Evolutionary conservation across 2,113 vertebrate species (phyloP).

Genomic region (Syrmaticus mikado): DNA sequence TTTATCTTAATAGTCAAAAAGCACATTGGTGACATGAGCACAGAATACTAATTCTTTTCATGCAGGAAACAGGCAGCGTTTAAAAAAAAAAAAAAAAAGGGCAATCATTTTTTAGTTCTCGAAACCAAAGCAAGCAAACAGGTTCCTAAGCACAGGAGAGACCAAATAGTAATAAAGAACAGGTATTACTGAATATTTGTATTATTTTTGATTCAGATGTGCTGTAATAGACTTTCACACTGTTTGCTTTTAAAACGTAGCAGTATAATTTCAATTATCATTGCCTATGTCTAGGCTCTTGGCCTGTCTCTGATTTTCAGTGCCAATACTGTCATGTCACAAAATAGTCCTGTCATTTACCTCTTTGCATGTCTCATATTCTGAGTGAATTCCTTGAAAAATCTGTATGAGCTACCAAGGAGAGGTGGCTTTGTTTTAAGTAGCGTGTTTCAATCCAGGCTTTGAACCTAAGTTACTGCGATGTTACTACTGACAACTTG

Average conservation of each 20-base stretch:
- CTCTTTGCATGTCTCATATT: background rate
- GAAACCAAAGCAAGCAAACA: background rate
- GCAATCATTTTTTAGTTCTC: rapidly evolving
- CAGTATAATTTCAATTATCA: background rate
- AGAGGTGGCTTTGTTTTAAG: background rate
- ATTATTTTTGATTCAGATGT: background rate
- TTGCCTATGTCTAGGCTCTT: background rate
- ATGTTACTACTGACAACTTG: background rate
- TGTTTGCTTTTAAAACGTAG: background rate
- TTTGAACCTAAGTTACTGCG: background rate
- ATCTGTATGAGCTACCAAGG: background rate
- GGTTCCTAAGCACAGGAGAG: background rate
- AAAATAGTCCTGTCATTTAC: background rate
- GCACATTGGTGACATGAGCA: background rate
- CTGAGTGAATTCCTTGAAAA: background rate
- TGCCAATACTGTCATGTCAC: background rate
- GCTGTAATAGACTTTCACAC: background rate
- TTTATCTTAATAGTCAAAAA: background rate
- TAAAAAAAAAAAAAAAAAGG: background rate
- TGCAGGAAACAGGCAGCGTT: background rate
- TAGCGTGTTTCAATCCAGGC: background rate
- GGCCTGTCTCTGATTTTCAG: background rate
- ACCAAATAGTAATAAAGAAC: background rate
- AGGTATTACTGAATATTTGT: background rate
- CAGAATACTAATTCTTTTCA: rapidly evolving